Conservation (phyloP, 2,113 vertebrate genomes). For the Orientallactaga bullata region DNA sequence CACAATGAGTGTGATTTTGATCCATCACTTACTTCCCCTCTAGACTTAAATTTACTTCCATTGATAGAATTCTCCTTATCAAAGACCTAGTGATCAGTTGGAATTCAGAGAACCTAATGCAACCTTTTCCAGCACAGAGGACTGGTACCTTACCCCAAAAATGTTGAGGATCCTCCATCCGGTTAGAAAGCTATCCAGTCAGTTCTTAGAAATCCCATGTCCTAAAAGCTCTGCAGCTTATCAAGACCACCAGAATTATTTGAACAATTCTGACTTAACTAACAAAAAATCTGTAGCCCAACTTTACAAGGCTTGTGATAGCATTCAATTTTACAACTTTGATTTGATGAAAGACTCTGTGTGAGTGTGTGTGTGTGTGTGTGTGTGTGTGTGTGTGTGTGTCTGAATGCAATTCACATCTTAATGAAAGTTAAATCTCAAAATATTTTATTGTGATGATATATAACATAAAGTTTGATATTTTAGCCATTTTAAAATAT, state of each 20-base stretch:
- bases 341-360: constrained; percentile 2
- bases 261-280: not conserved
- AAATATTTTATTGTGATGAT: not conserved
- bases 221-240: not conserved
- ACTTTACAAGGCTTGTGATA: not conserved
- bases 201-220: not conserved
- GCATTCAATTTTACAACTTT: not conserved
- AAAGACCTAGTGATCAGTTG: not conserved
- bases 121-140: not conserved
- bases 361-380: too few species aligned
- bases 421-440: not conserved
- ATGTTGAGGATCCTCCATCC: not conserved
- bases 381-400: too few species aligned
- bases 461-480: not conserved
- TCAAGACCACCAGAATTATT: not conserved
- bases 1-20: not conserved
- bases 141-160: not conserved
- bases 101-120: not conserved
- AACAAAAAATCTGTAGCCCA: not conserved
- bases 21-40: not conserved
- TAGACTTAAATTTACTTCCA: constrained; percentile 15
- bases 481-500: too few species aligned
- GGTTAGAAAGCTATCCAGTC: not conserved
- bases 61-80: not conserved
- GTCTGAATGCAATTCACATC: not conserved